phyloP scores from a whole-genome alignment of 1,140 invertebrate species.

The Chionoecetes opilio region DNA sequence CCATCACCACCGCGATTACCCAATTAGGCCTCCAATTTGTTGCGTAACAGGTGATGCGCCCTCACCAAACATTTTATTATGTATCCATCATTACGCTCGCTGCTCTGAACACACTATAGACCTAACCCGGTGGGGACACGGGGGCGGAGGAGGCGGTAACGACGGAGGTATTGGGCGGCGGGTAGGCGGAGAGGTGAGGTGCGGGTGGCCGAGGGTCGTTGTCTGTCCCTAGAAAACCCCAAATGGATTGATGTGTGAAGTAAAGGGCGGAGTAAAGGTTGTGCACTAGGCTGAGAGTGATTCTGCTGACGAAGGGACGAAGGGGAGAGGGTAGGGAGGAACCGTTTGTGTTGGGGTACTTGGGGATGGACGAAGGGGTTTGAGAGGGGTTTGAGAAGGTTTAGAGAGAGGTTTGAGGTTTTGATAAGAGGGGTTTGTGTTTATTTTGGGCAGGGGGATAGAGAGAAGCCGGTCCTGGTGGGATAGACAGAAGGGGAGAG shows the following conservation, averaged over 20 bases:
- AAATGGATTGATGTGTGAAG: neutral
- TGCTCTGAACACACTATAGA: neutral
- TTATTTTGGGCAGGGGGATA: too few relatives aligned
- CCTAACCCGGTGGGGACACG: slow-evolving; percentile 10
- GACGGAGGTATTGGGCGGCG: neutral
- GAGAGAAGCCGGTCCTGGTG: too few relatives aligned
- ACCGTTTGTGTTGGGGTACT: too few relatives aligned
- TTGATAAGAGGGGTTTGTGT: too few relatives aligned
- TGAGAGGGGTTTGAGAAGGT: neutral
- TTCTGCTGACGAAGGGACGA: neutral
- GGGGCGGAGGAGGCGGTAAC: neutral
- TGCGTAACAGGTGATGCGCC: slow-evolving; percentile 46
- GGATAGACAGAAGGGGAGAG: too few relatives aligned
- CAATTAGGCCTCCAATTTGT: slow-evolving; percentile 51
- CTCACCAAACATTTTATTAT: slow-evolving; percentile 20
- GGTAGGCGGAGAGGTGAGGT: neutral
- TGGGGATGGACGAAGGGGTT: neutral
- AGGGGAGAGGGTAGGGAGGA: neutral
- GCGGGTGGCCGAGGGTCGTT: neutral
- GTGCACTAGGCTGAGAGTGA: neutral
- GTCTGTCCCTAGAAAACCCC: neutral
- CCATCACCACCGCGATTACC: slow-evolving; percentile 45
- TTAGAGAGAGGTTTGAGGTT: neutral
- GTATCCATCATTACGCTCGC: slow-evolving; percentile 28
- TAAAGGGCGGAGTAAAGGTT: too few relatives aligned